Evolutionary conservation across 1,140 invertebrate genomes (phyloP).

Genomic region (Drosophila asahinai): DNA sequence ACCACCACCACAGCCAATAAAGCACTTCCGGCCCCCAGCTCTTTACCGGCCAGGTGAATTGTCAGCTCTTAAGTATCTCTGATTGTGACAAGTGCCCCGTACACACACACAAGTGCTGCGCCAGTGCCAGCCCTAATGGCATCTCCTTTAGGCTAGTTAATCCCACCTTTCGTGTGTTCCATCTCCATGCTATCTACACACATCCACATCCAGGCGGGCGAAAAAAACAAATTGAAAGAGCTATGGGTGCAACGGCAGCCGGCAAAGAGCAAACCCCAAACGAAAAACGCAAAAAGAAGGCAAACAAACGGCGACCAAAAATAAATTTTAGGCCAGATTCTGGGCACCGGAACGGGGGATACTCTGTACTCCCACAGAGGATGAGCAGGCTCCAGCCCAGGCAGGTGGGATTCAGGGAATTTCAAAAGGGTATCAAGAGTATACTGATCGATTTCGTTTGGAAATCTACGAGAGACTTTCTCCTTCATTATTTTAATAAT

Average conservation of each 20-base stretch:
- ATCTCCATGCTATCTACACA: conserved; percentile 3
- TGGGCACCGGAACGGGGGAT: neutral
- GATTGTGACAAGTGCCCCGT: conserved; percentile 40
- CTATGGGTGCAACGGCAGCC: conserved; percentile 37
- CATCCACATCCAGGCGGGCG: neutral
- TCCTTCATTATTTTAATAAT: no score
- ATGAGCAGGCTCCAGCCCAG: no score
- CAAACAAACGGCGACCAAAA: conserved; percentile 31
- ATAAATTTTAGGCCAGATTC: conserved; percentile 17
- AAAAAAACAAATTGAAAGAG: conserved; percentile 40
- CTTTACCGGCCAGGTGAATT: conserved; percentile 22
- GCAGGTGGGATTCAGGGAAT: no score
- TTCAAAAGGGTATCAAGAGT: no score
- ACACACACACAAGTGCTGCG: conserved; percentile 7
- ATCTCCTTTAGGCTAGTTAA: conserved; percentile 25
- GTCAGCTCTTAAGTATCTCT: conserved; percentile 51
- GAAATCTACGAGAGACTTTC: no score
- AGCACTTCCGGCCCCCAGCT: conserved; percentile 4
- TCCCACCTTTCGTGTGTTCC: conserved; percentile 57
- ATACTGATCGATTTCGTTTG: no score
- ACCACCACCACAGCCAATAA: conserved; percentile 1
- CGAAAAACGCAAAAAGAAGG: conserved; percentile 2
- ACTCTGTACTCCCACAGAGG: neutral
- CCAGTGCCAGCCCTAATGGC: conserved; percentile 24
- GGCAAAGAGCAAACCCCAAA: conserved; percentile 13